These are phyloP conservation scores for Cathartes aura DNA, from an alignment of 2,113 vertebrate species.

Conservation along the genomic window DNA sequence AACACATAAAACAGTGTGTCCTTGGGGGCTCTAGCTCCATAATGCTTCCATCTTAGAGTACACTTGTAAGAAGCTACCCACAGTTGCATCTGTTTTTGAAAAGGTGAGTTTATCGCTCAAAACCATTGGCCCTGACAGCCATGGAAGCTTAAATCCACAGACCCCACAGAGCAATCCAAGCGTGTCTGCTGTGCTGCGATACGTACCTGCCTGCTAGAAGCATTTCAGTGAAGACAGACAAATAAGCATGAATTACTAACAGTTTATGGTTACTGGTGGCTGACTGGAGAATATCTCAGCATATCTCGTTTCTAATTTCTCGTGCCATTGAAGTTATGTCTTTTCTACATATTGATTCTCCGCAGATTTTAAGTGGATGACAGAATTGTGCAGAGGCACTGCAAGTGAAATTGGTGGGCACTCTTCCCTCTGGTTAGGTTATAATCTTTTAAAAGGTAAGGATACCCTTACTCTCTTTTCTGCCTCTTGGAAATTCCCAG, in stretches of 20 bases:
- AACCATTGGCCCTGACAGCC: neutral
- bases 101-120: neutral
- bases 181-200: neutral
- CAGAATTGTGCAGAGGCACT: neutral
- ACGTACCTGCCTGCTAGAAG: neutral
- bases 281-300: neutral
- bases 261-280: neutral
- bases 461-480: neutral
- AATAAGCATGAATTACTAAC: neutral
- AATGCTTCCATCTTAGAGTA: neutral
- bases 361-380: neutral
- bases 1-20: neutral
- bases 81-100: neutral
- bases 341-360: neutral
- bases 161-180: neutral
- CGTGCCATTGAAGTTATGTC: neutral
- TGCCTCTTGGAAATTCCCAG: neutral
- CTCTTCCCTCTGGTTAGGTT: neutral
- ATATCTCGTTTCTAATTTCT: neutral
- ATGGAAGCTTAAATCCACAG: neutral
- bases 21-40: neutral
- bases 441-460: neutral
- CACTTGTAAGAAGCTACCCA: neutral
- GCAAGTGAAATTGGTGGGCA: neutral
- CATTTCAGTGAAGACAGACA: neutral